A percentile compares a stretch with the other conserved stretches of the same genome.
Conservation (phyloP, 2,113 vertebrate genomes). For the Phycodurus eques region DNA sequence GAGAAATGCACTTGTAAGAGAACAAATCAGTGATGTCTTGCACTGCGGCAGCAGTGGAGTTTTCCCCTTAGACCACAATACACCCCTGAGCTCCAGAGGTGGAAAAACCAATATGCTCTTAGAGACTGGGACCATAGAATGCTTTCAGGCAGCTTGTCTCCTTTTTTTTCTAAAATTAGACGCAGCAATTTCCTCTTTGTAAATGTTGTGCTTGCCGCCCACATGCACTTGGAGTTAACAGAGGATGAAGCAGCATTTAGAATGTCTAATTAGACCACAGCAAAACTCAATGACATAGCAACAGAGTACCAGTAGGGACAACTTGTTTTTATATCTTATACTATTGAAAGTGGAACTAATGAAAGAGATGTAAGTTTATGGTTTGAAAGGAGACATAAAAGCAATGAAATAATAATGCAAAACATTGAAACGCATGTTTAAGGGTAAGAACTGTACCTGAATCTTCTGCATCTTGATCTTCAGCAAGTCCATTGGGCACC, state of each 20-base stretch:
- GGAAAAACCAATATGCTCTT: conserved; percentile 61
- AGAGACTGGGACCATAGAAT: conserved; percentile 53
- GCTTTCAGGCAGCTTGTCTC: conserved; percentile 56
- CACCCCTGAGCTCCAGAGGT: conserved; percentile 33
- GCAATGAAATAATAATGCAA: not conserved
- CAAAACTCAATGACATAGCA: conserved; percentile 59
- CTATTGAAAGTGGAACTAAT: too few relatives aligned
- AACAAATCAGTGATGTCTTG: not conserved
- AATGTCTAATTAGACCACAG: conserved; percentile 67
- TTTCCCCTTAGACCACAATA: conserved; percentile 31
- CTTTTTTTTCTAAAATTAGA: conserved; percentile 72
- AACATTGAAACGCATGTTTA: not conserved
- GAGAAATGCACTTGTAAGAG: conserved; percentile 11
- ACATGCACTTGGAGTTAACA: conserved; percentile 68
- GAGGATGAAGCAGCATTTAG: conserved; percentile 70
- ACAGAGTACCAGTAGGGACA: conserved; percentile 27
- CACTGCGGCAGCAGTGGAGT: conserved; percentile 20
- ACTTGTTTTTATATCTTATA: not conserved
- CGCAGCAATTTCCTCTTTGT: conserved; percentile 72
- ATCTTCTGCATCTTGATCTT: conserved; percentile 93
- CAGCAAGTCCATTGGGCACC: conserved; percentile 82
- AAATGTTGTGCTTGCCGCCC: conserved; percentile 68
- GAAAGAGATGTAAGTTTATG: not conserved
- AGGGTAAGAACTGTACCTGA: conserved; percentile 75
- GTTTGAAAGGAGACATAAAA: not conserved